Evolutionary conservation across 2,888 invertebrate species (phyloP).

Genomic region (Pachliopta kotzebuea): DNA sequence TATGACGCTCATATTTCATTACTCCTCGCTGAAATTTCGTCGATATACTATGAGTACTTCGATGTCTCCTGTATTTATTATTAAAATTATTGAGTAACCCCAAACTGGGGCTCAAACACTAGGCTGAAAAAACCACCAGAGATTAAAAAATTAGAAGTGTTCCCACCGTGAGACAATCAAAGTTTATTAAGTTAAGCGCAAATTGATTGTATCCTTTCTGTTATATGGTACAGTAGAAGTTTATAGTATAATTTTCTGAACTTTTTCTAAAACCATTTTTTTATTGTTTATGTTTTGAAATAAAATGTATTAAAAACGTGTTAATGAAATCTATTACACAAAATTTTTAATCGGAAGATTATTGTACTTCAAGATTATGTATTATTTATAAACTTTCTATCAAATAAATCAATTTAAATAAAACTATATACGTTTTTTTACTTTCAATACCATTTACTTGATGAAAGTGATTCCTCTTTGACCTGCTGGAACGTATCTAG

Average conservation of each 20-base stretch:
- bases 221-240: constrained; percentile 52
- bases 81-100: constrained; percentile 29
- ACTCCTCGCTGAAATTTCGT: constrained; percentile 29
- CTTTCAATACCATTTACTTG: neutral
- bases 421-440: neutral
- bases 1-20: constrained; percentile 10
- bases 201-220: constrained; percentile 55
- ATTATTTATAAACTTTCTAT: constrained; percentile 45
- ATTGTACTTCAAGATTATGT: constrained; percentile 41
- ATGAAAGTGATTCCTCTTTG: too few species aligned
- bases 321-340: constrained; percentile 20
- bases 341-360: constrained; percentile 26
- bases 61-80: constrained; percentile 34
- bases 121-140: constrained; percentile 70
- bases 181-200: constrained; percentile 63
- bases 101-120: constrained; percentile 45
- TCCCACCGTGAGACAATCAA: constrained; percentile 75
- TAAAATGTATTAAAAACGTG: constrained; percentile 18
- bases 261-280: constrained; percentile 32
- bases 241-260: constrained; percentile 41
- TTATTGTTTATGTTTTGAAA: constrained; percentile 32
- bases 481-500: too few species aligned
- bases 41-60: constrained; percentile 35
- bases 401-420: constrained; percentile 40
- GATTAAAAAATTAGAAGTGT: constrained; percentile 64